Evolutionary conservation across 2,888 invertebrate genomes (phyloP).

Genomic region (Pyrochroa serraticornis): DNA sequence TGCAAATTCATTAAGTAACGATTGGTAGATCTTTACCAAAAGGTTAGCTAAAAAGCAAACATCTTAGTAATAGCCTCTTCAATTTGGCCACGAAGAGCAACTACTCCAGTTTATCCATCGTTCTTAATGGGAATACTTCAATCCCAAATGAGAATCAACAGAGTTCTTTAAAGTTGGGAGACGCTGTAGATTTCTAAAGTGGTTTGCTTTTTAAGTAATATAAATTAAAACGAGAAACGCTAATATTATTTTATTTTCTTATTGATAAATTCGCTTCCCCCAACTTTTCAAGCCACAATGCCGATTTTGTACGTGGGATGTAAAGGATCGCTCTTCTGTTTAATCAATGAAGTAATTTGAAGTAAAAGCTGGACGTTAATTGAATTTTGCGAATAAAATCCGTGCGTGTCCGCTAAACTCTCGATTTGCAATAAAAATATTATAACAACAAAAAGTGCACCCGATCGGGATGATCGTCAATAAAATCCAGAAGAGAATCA

Average conservation of each 20-base stretch:
- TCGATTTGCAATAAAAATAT: slow-evolving; percentile 12
- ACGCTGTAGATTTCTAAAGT: slow-evolving; percentile 28
- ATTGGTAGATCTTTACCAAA: slow-evolving; percentile 23
- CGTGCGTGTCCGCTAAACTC: slow-evolving; percentile 8
- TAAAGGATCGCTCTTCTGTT: slow-evolving; percentile 2
- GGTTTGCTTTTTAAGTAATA: slow-evolving; percentile 29
- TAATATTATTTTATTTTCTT: slow-evolving; percentile 28
- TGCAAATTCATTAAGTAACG: slow-evolving; percentile 13
- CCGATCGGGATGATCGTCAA: slow-evolving; percentile 13
- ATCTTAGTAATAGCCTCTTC: slow-evolving; percentile 30
- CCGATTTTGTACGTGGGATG: background rate
- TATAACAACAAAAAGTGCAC: slow-evolving; percentile 4
- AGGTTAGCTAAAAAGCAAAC: slow-evolving; percentile 29
- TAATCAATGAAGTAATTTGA: slow-evolving; percentile 10
- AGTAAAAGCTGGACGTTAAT: slow-evolving; percentile 6
- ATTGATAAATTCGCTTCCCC: slow-evolving; percentile 22
- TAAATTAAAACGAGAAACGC: slow-evolving; percentile 28
- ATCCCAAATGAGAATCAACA: slow-evolving; percentile 32
- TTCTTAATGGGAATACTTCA: slow-evolving; percentile 32
- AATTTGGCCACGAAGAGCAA: slow-evolving; percentile 31
- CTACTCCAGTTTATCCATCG: slow-evolving; percentile 31
- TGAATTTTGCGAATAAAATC: slow-evolving; percentile 6
- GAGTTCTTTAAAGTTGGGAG: slow-evolving; percentile 30
- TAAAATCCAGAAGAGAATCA: slow-evolving; percentile 38
- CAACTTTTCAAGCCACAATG: slow-evolving; percentile 7